phyloP scores from a whole-genome alignment of 2,888 invertebrate genomes.

The Chrysina gloriosa region DNA sequence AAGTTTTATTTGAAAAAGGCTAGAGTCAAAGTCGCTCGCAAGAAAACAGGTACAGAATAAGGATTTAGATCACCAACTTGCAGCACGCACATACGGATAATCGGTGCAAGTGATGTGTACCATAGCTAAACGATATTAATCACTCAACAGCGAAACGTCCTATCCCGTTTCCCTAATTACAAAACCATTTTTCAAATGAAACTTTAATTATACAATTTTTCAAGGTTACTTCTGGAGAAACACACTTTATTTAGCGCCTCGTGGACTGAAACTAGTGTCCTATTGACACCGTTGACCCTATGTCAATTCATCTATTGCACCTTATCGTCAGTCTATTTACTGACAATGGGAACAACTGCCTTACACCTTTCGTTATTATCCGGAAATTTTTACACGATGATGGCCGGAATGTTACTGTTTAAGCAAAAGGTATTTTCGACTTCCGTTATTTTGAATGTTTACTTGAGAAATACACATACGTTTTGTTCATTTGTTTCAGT shows the following conservation, averaged over 20 bases:
- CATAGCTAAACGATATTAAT: too few species aligned
- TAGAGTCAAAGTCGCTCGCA: too few species aligned
- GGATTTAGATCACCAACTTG: too few species aligned
- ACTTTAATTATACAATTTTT: too few species aligned
- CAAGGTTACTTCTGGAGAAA: constrained; percentile 74
- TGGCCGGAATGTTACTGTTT: constrained; percentile 83
- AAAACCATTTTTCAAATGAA: neutral
- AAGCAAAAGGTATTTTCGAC: constrained; percentile 76
- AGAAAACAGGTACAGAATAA: too few species aligned
- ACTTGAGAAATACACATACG: constrained; percentile 31
- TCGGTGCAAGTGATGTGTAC: too few species aligned
- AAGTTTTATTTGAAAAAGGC: too few species aligned
- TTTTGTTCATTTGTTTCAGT: constrained; percentile 68
- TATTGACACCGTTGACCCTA: constrained; percentile 69
- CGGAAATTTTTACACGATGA: constrained; percentile 85
- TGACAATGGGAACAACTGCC: constrained; percentile 83
- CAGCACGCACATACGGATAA: too few species aligned
- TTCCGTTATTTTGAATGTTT: neutral
- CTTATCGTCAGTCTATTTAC: constrained; percentile 79
- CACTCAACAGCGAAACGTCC: too few species aligned
- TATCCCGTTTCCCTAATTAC: too few species aligned
- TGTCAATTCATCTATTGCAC: constrained; percentile 83
- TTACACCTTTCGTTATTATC: constrained; percentile 85
- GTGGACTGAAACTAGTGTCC: constrained; percentile 72
- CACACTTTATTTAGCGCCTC: constrained; percentile 74